Evolutionary conservation across 2,113 vertebrate species (phyloP).

Genomic region (Fregata magnificens): DNA sequence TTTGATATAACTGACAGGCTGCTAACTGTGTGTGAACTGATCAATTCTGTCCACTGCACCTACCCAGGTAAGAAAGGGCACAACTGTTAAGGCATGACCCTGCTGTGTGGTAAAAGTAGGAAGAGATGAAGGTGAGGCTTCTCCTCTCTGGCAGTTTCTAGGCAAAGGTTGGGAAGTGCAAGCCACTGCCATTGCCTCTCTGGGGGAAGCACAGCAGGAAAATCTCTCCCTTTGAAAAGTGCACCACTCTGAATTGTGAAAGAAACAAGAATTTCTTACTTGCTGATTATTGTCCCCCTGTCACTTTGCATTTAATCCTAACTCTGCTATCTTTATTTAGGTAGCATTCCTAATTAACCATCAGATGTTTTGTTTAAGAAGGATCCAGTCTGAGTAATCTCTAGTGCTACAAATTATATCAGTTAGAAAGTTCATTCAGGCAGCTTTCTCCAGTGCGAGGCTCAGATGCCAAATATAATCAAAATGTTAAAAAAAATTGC

Average conservation of each 20-base stretch:
- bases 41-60: neutral
- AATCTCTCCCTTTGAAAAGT: neutral
- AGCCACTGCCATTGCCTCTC: neutral
- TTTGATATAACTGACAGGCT: neutral
- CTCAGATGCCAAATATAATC: neutral
- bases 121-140: neutral
- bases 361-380: neutral
- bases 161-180: neutral
- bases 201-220: neutral
- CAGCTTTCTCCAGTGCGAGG: neutral
- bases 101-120: neutral
- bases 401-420: neutral
- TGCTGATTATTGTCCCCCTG: neutral
- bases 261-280: neutral
- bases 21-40: neutral
- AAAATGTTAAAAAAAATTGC: neutral
- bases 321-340: neutral
- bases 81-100: neutral
- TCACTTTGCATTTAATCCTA: neutral
- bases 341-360: neutral
- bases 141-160: neutral
- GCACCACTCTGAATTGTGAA: neutral
- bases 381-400: neutral
- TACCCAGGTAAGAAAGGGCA: neutral
- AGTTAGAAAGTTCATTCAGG: neutral